Conservation (phyloP, 2,797 vertebrate genomes). For the Philypnodon macrostomus region DNA sequence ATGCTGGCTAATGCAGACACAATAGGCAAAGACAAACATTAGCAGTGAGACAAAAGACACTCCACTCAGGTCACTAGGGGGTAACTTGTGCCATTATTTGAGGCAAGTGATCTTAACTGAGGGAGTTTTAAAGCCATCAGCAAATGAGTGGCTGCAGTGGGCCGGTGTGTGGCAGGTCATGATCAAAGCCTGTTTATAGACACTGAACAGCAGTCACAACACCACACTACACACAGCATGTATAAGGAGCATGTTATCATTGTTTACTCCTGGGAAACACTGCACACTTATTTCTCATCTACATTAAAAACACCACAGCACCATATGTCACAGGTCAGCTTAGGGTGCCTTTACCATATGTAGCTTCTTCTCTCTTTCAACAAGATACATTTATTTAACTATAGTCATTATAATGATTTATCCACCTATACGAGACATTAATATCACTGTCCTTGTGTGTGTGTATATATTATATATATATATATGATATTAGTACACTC, state of each 20-base stretch:
- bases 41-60: constrained; percentile 84
- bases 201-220: constrained; percentile 49
- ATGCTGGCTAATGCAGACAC: constrained; percentile 71
- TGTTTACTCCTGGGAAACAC: constrained; percentile 41
- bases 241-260: constrained; percentile 49
- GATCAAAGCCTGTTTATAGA: constrained; percentile 64
- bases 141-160: constrained; percentile 58
- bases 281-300: constrained; percentile 46
- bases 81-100: constrained; percentile 74
- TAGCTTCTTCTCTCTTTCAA: constrained; percentile 5
- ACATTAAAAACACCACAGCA: constrained; percentile 34
- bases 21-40: constrained; percentile 86
- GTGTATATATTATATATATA: neutral
- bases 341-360: constrained; percentile 9
- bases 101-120: constrained; percentile 72
- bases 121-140: constrained; percentile 64
- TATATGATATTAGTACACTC: neutral
- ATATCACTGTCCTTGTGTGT: constrained; percentile 3
- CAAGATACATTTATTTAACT: neutral
- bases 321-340: constrained; percentile 23
- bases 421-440: neutral
- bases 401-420: neutral
- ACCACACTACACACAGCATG: constrained; percentile 31
- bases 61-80: constrained; percentile 63
- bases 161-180: constrained; percentile 47